These are phyloP conservation scores for Diaprepes abbreviatus DNA, from an alignment of 2,888 invertebrate species.

Conservation along the genomic window DNA sequence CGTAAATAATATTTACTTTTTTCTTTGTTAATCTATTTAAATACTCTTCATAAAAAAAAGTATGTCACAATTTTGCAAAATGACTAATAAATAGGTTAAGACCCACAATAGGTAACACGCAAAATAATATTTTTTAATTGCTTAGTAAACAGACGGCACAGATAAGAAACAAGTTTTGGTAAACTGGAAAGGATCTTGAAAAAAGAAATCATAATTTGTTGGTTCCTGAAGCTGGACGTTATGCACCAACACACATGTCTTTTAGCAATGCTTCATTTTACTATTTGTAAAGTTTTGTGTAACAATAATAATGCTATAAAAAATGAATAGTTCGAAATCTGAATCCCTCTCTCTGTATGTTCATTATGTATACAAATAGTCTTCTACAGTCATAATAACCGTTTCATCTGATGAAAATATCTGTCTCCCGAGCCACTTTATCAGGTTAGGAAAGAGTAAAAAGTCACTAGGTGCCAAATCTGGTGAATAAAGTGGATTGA, in stretches of 20 bases:
- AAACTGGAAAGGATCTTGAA: conserved; percentile 31
- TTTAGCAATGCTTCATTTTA: too few species aligned
- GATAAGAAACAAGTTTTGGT: conserved; percentile 38
- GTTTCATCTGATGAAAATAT: too few species aligned
- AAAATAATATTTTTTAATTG: conserved; percentile 4
- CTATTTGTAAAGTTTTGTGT: too few species aligned
- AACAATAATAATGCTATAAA: too few species aligned
- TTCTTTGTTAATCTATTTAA: neutral
- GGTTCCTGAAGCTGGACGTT: neutral
- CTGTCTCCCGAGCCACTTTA: too few species aligned
- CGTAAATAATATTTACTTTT: conserved; percentile 1
- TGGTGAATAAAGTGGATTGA: too few species aligned
- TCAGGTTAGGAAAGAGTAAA: too few species aligned
- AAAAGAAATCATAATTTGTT: conserved; percentile 42
- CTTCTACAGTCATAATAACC: too few species aligned
- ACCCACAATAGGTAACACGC: neutral
- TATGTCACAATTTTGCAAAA: conserved; percentile 2
- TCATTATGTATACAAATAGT: too few species aligned
- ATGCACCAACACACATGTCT: conserved; percentile 21
- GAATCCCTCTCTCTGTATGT: too few species aligned
- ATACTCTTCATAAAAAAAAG: neutral
- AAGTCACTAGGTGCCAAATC: too few species aligned
- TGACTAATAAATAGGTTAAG: conserved; percentile 13
- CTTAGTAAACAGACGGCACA: conserved; percentile 31
- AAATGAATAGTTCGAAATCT: too few species aligned